Evolutionary conservation across 2,888 invertebrate species (phyloP).

Genomic region (Gonocerus acuteangulatus): DNA sequence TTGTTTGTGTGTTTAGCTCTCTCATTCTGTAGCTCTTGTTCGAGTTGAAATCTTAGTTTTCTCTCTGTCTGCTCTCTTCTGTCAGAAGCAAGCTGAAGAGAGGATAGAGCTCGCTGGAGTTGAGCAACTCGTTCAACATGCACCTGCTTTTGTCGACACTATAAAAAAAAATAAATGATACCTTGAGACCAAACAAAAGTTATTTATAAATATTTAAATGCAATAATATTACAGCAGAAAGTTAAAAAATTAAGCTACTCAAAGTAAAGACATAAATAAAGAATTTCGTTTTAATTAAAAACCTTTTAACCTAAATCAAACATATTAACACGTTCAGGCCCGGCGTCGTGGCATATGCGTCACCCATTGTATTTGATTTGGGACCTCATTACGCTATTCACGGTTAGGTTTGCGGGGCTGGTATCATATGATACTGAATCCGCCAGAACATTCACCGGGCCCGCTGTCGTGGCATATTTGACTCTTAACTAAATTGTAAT

Average conservation of each 20-base stretch:
- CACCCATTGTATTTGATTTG: no score
- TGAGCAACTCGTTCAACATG: constrained; percentile 79
- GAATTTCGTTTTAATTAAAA: background rate
- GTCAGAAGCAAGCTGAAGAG: constrained; percentile 75
- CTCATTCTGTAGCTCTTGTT: constrained; percentile 69
- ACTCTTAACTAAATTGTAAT: no score
- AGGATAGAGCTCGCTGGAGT: constrained; percentile 70
- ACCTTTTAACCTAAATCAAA: no score
- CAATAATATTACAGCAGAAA: background rate
- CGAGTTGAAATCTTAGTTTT: constrained; percentile 73
- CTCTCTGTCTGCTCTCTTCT: constrained; percentile 77
- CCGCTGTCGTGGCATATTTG: no score
- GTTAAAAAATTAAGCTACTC: background rate
- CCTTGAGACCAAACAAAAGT: no score
- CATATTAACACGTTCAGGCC: no score
- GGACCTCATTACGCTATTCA: no score
- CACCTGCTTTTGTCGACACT: constrained; percentile 75
- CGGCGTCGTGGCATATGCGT: no score
- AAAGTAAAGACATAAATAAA: background rate
- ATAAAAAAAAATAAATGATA: constrained; percentile 35
- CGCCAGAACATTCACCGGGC: no score
- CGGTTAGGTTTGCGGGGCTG: no score
- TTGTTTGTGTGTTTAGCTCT: constrained; percentile 39
- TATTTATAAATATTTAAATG: no score
- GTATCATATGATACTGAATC: no score